Base-by-base conservation (phyloP, 1,140 invertebrate species). In the Epicauta chinensis region DNA sequence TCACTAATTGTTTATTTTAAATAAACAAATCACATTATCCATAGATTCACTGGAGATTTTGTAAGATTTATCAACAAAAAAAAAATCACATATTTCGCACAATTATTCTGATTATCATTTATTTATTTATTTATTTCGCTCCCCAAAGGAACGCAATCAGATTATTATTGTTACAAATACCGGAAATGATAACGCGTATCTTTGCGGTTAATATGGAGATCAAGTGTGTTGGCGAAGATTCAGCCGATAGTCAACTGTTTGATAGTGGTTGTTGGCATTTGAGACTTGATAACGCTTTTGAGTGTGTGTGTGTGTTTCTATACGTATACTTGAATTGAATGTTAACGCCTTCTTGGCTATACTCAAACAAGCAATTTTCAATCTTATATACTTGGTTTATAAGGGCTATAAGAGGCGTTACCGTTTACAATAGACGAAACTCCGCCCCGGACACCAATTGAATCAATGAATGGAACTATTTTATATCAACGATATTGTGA, bases 381-480 rank as follows among this genome's bases (percentile, higher is more conserved):
- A 16, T 55, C 35, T 49, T 60, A 55, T 55, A n/a, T 35, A 9
- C 11, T 11, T 11, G 3, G 15, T 2, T 14, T 17, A 30, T 55
- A 59, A 41, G 49, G 59, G 47, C 29, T 48, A 16, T 10, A 42
- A 52, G 59, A 49, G 40, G 61, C 34, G 31, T 11, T 16, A 13
- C 14, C 12, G 12, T 10, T 39, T 17, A 40, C 37, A 9, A 14
- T 14, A 9, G 9, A 9, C 9, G 3, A n/a, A 40, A 41, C 49
- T 29, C 55, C 57, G 52, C 63, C 61, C 23, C 37, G 49, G 51
- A 45, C 35, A 56, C 42, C 51, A 60, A 63, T 63, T 58, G 63
- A 65, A 57, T 65, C 61, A 64, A 64, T 64, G 62, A 64, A 64
- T 62, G 63, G 58, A 65, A 63, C 58, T 23, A 23, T 23, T 23